Conservation (phyloP, 2,113 vertebrate genomes). For the Phasianus colchicus region DNA sequence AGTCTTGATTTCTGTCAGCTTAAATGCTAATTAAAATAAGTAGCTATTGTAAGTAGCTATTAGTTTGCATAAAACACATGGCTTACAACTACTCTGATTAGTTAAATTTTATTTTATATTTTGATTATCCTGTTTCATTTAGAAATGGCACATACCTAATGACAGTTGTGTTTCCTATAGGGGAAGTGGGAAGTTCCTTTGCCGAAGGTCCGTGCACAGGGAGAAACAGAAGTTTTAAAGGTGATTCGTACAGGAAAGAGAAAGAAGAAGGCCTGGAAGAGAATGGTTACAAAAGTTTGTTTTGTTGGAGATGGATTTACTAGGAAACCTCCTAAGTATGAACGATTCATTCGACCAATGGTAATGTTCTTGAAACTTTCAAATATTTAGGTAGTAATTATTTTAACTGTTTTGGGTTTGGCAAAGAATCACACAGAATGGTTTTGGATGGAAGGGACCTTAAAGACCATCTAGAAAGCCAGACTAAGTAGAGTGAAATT, state of each 20-base stretch:
- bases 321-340: conserved; percentile 96
- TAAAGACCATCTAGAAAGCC: not conserved
- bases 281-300: conserved; percentile 99
- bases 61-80: not conserved
- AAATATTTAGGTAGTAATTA: not conserved
- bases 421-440: not conserved
- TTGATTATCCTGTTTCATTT: not conserved
- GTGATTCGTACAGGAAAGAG: conserved; percentile 96
- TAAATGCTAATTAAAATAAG: not conserved
- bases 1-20: not conserved
- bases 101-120: not conserved
- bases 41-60: not conserved
- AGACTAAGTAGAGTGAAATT: not conserved
- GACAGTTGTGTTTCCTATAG: conserved; percentile 62
- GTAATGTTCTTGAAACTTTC: conserved; percentile 74
- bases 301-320: conserved; percentile 98
- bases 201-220: conserved; percentile 96
- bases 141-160: not conserved
- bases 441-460: not conserved
- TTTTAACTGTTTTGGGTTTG: not conserved
- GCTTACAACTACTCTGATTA: not conserved
- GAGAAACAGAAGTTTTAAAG: conserved; percentile 96
- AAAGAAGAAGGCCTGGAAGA: conserved; percentile 98
- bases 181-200: conserved; percentile 98
- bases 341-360: conserved; percentile 98